Evolutionary conservation across 2,888 invertebrate species (phyloP).

Genomic region (Cheilosia pagana): DNA sequence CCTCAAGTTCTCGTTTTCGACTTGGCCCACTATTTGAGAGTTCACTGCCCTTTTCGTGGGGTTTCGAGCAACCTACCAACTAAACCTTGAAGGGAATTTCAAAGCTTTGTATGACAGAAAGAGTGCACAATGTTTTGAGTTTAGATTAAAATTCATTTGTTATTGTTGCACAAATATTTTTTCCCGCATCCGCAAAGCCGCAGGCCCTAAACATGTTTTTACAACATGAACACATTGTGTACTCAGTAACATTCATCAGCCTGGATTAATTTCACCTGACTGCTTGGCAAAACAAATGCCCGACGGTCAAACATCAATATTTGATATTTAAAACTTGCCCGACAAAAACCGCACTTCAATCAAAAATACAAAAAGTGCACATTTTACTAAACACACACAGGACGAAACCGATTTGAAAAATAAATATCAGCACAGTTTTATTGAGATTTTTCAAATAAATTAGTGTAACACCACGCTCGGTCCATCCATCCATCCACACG

Average conservation of each 20-base stretch:
- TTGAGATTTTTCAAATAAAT: conserved; percentile 48
- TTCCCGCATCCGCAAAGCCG: too few relatives aligned
- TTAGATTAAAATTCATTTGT: too few relatives aligned
- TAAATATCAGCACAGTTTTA: conserved; percentile 39
- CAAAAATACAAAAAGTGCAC: conserved; percentile 20
- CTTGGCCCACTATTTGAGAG: too few relatives aligned
- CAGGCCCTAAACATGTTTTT: too few relatives aligned
- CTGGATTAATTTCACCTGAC: conserved; percentile 59
- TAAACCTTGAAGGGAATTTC: too few relatives aligned
- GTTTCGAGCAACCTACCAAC: too few relatives aligned
- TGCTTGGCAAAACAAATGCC: conserved; percentile 66
- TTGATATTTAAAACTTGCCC: conserved; percentile 59
- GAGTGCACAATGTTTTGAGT: too few relatives aligned
- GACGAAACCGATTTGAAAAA: conserved; percentile 42
- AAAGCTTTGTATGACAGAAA: too few relatives aligned
- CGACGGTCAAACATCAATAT: conserved; percentile 69
- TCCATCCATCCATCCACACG: conserved; percentile 1
- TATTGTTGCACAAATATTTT: too few relatives aligned
- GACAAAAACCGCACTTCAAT: conserved; percentile 56
- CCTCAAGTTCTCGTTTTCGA: too few relatives aligned
- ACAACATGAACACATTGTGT: too few relatives aligned
- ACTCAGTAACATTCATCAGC: conserved; percentile 38
- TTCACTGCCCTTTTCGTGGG: too few relatives aligned
- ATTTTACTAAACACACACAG: conserved; percentile 2
- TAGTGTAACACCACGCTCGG: background rate